Evolutionary conservation across 2,888 invertebrate genomes (phyloP).

Genomic region (Euphydryas editha): DNA sequence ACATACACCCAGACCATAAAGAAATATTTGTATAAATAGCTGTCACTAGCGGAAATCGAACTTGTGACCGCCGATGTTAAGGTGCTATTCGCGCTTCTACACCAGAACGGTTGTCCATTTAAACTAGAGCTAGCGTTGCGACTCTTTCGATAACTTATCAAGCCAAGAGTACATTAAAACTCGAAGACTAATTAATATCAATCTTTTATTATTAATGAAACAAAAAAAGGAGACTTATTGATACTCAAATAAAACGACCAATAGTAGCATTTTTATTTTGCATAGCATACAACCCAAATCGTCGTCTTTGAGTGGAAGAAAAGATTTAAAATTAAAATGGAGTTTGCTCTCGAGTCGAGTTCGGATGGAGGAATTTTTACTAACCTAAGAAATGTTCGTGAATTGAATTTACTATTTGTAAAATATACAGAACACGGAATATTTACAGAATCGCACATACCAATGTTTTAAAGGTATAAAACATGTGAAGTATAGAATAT

Average conservation of each 20-base stretch:
- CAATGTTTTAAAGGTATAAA: too few species aligned
- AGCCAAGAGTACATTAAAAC: not conserved
- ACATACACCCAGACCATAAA: too few species aligned
- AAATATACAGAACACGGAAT: slow-evolving; percentile 23
- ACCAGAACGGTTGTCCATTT: too few species aligned
- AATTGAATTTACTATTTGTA: slow-evolving; percentile 33
- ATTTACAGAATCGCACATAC: slow-evolving; percentile 6
- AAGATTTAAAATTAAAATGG: slow-evolving; percentile 43
- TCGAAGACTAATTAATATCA: not conserved
- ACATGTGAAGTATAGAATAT: too few species aligned
- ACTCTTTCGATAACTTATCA: too few species aligned
- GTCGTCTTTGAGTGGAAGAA: slow-evolving; percentile 30
- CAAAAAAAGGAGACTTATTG: not conserved
- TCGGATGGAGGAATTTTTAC: slow-evolving; percentile 36
- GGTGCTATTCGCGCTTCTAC: too few species aligned
- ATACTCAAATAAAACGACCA: slow-evolving; percentile 14
- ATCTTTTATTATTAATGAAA: not conserved
- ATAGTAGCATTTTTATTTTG: slow-evolving; percentile 28
- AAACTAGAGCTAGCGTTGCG: too few species aligned
- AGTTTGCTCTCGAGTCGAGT: slow-evolving; percentile 38
- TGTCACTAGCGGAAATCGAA: too few species aligned
- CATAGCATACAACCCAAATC: slow-evolving; percentile 30
- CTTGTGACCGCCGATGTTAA: too few species aligned
- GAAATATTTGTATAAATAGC: too few species aligned
- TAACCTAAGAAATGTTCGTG: slow-evolving; percentile 31